Evolutionary conservation across 1,140 invertebrate genomes (phyloP).

Genomic region (Holcopasites calliopsidis): DNA sequence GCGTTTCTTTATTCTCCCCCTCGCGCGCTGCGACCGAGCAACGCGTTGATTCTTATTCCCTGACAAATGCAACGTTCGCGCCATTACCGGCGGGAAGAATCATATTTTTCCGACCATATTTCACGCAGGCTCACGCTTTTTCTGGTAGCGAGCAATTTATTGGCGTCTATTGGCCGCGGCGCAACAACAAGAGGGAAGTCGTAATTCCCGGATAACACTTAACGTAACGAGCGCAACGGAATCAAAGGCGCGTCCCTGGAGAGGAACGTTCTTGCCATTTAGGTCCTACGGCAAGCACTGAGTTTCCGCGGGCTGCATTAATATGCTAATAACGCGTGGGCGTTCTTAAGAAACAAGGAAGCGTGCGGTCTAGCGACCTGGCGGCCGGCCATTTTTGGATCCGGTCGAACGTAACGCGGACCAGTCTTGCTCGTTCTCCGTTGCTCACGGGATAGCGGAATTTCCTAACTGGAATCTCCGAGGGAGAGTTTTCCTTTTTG

Average conservation of each 20-base stretch:
- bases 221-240: neutral
- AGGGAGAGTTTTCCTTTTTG: neutral
- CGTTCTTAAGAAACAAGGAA: conserved; percentile 51
- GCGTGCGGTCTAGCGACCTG: neutral
- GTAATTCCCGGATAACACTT: conserved; percentile 18
- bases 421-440: neutral
- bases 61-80: conserved; percentile 20
- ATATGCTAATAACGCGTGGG: conserved; percentile 55
- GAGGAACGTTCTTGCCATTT: neutral
- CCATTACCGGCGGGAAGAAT: conserved; percentile 9
- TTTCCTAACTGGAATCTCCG: neutral
- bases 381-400: conserved; percentile 42
- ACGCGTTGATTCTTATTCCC: neutral
- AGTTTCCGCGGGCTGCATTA: conserved; percentile 36
- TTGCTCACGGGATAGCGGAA: neutral
- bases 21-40: neutral
- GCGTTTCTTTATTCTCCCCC: neutral
- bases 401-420: conserved; percentile 5
- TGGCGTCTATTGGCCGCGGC: neutral
- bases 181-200: conserved; percentile 11
- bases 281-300: conserved; percentile 12
- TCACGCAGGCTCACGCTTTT: neutral
- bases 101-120: conserved; percentile 23
- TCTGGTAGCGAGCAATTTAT: neutral
- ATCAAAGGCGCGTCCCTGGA: neutral